Base-by-base conservation (phyloP, 2,888 invertebrate species). In the Leptinotarsa tumamoca region DNA sequence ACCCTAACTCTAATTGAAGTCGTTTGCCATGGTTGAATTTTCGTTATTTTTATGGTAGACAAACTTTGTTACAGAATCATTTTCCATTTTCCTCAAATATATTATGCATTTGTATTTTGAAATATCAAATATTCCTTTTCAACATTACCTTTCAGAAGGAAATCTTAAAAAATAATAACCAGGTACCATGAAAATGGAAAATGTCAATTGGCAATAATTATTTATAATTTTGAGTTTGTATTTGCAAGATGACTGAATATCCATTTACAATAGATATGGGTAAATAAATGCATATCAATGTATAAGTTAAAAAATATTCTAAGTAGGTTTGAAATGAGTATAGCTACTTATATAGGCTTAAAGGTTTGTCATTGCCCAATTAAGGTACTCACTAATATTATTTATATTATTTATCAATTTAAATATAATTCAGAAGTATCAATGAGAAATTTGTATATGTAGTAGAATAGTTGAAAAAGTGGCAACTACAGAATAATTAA, bases 221-320 rank as follows among this genome's bases (percentile, higher is more conserved):
- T 61, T 18, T 14, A 27, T 15, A 63, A 33, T 63, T n/a, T 33
- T 63, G 43, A 63, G 33, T 63, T 33, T 63, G 63, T n/a, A n/a
- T 63, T 43, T 43, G 43, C n/a, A 63, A 63, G 33, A 33, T 33
- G 63, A 43, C 63, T 63, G 63, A 63, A 27, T 18, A 63, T 43
- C 63, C 15, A 33, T n/a, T 63, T 33, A n/a, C 10, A 33, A 18
- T 23, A 23, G 14, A 21, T 43, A 63, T 43, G 17, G 27, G 27
- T n/a, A 43, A 63, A 63, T n/a, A 43, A 5, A 63, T 63, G 43
- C 63, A 63, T 63, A 63, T 63, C 63, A 63, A 43, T 43, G 63
- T 33, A 43, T 43, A 18, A 63, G 15, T 63, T 63, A 7, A 43
- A 43, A 43, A 43, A 0, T 43, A 43, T 43, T 43, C 5, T 10